Percentiles rank a stretch among this genome's conserved stretches.
phyloP scores from a whole-genome alignment of 2,797 vertebrate species.

The Microchirus variegatus region DNA sequence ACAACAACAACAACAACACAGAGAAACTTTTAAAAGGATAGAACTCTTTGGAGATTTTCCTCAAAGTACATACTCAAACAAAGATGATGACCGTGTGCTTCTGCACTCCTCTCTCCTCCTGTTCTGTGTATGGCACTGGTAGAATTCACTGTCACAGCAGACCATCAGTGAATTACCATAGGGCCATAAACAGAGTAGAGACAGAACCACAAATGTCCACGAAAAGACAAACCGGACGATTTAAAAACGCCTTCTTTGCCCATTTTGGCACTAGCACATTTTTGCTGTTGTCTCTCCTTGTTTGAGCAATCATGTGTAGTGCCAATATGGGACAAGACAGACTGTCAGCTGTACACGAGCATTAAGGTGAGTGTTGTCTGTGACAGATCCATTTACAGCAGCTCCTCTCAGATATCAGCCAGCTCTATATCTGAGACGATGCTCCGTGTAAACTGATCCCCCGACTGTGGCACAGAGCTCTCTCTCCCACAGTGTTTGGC shows the following conservation, averaged over 20 bases:
- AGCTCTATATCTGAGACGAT: constrained; percentile 36
- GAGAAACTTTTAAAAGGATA: background rate
- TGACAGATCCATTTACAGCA: constrained; percentile 62
- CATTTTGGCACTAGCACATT: constrained; percentile 99
- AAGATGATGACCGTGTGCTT: background rate
- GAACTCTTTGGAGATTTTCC: constrained; percentile 2
- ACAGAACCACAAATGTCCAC: constrained; percentile 87
- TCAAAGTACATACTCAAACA: too few relatives aligned
- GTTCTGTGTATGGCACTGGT: constrained; percentile 99
- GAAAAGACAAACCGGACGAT: background rate
- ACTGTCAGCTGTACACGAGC: constrained; percentile 29
- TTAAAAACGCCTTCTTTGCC: constrained; percentile 82
- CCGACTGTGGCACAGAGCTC: constrained; percentile 21
- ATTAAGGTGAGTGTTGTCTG: background rate
- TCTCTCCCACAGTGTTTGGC: constrained; percentile 92
- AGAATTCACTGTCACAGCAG: constrained; percentile 99
- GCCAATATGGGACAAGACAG: constrained; percentile 95
- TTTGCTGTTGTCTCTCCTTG: constrained; percentile 95
- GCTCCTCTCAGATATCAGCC: constrained; percentile 56
- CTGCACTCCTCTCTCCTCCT: constrained; percentile 85
- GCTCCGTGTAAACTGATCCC: constrained; percentile 53
- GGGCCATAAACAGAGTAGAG: constrained; percentile 99
- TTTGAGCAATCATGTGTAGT: constrained; percentile 99
- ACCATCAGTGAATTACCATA: constrained; percentile 99
- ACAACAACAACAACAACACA: background rate